Evolutionary conservation across 2,113 vertebrate genomes (phyloP).

Genomic region (Jacana jacana): DNA sequence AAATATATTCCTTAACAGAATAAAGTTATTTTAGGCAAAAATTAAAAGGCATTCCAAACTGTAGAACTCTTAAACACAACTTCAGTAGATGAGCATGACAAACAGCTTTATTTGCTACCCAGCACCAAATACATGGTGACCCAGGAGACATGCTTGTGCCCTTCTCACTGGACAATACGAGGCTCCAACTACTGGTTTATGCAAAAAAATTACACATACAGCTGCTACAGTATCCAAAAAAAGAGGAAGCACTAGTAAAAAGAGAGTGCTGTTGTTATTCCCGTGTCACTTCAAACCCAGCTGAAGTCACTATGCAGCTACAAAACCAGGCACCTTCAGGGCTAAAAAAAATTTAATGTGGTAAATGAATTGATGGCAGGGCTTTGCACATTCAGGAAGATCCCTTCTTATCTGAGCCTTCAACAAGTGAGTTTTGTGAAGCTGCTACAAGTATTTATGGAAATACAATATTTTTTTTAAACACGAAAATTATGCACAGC

Average conservation of each 20-base stretch:
- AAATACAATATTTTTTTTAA: background rate
- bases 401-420: background rate
- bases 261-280: background rate
- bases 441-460: background rate
- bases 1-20: background rate
- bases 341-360: accelerated
- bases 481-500: background rate
- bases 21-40: background rate
- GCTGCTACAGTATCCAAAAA: background rate
- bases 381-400: background rate
- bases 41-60: background rate
- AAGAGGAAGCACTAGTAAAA: background rate
- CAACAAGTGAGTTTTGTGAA: background rate
- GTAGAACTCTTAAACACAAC: background rate
- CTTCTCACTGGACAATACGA: background rate
- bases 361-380: background rate
- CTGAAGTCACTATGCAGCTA: background rate
- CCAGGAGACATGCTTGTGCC: background rate
- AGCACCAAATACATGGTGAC: background rate
- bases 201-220: background rate
- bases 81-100: background rate
- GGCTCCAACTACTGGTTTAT: background rate
- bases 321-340: background rate
- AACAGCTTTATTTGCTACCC: background rate
- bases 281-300: background rate